Percentiles rank a stretch among this genome's conserved stretches.
Evolutionary conservation across 2,797 vertebrate genomes (phyloP).

Genomic region (Coranthus polyacanthus): DNA sequence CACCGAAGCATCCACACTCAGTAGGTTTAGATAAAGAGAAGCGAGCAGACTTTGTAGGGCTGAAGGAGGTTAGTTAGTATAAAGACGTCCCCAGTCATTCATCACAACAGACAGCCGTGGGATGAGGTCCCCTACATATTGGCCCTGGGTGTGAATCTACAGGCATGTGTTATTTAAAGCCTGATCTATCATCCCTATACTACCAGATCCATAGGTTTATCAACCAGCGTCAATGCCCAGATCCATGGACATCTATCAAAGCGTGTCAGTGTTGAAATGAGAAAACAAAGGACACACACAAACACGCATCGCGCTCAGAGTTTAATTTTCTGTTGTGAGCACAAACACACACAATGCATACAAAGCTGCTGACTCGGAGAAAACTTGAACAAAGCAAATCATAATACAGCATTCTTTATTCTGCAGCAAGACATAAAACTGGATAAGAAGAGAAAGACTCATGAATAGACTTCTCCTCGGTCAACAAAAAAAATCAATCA

Average conservation of each 20-base stretch:
- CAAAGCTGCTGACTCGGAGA: slow-evolving; percentile 45
- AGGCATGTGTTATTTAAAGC: slow-evolving; percentile 65
- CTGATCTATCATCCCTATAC: slow-evolving; percentile 63
- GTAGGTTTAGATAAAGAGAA: slow-evolving; percentile 11
- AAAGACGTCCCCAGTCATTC: slow-evolving; percentile 47
- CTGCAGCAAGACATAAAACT: background rate
- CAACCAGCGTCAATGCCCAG: slow-evolving; percentile 48
- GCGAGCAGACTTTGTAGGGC: slow-evolving; percentile 10
- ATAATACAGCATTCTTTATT: slow-evolving; percentile 41
- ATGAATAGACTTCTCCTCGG: slow-evolving; percentile 41
- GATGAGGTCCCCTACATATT: slow-evolving; percentile 59
- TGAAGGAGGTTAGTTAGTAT: slow-evolving; percentile 48
- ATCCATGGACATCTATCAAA: slow-evolving; percentile 67
- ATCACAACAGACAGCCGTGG: slow-evolving; percentile 68
- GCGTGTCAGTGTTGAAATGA: slow-evolving; percentile 62
- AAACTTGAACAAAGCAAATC: slow-evolving; percentile 36
- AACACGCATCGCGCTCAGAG: slow-evolving; percentile 8
- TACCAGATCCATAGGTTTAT: slow-evolving; percentile 70
- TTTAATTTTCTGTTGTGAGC: slow-evolving; percentile 50
- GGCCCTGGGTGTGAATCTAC: slow-evolving; percentile 48
- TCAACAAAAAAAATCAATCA: slow-evolving; percentile 14
- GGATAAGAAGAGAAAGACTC: slow-evolving; percentile 23
- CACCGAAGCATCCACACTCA: background rate
- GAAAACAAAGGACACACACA: slow-evolving; percentile 54
- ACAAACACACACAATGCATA: slow-evolving; percentile 35